These are phyloP conservation scores for Pipistrellus pygmaeus DNA, from an alignment of 2,797 vertebrate species.

Conservation along the genomic window DNA sequence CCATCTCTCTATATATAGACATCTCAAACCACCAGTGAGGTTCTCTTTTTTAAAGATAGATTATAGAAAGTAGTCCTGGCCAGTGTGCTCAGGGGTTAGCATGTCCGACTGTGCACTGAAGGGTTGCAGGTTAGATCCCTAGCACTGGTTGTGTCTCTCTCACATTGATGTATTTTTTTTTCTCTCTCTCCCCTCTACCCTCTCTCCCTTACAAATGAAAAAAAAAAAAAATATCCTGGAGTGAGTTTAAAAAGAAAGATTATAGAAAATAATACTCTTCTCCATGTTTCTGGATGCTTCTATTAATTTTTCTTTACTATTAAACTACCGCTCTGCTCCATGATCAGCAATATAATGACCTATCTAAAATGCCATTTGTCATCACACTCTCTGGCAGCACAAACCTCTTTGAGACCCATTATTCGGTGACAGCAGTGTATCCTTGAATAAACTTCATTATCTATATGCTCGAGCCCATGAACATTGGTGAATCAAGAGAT, in stretches of 20 bases:
- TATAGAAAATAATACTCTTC: constrained; percentile 38
- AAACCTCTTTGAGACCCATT: constrained; percentile 50
- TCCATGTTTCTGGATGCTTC: neutral
- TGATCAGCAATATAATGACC: constrained; percentile 61
- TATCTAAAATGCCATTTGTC: constrained; percentile 41
- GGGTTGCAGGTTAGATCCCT: neutral
- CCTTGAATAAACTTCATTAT: constrained; percentile 73
- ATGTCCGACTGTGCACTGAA: neutral
- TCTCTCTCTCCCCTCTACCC: too few relatives aligned
- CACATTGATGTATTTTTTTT: neutral
- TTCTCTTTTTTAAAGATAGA: constrained; percentile 29
- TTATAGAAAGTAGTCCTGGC: constrained; percentile 7
- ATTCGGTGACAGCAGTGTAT: constrained; percentile 43
- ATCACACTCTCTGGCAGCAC: constrained; percentile 60
- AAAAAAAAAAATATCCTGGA: neutral
- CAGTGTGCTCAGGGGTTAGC: neutral
- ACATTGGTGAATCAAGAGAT: constrained; percentile 74
- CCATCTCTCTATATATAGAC: neutral
- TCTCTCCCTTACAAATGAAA: neutral
- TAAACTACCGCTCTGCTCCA: constrained; percentile 42
- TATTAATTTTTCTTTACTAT: constrained; percentile 48
- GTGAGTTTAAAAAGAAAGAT: neutral
- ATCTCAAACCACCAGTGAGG: neutral
- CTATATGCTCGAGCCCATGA: constrained; percentile 44
- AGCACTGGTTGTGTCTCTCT: neutral